A percentile compares a stretch with the other conserved stretches of the same genome.
Conservation (phyloP, 2,888 invertebrate species). For the Coleophora flavipennella region DNA sequence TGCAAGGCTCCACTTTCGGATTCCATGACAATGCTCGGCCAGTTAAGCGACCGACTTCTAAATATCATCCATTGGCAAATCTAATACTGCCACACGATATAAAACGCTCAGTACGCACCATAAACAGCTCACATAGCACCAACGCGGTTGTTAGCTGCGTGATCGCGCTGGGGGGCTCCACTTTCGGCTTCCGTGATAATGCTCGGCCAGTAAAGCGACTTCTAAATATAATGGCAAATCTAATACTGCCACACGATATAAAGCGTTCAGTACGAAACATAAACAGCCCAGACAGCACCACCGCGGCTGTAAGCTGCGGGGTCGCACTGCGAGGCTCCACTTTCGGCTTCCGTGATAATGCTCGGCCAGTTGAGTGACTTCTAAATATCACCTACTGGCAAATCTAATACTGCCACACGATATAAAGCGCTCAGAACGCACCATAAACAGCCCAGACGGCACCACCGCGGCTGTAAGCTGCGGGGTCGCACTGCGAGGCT, state of each 20-base stretch:
- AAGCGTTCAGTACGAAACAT: too few relatives aligned
- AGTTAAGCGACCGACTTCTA: too few relatives aligned
- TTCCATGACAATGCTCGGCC: conserved; percentile 63
- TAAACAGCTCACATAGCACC: background rate
- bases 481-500: background rate
- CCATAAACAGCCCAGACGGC: background rate
- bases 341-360: conserved; percentile 68
- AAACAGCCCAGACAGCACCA: conserved; percentile 77
- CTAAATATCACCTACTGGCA: too few relatives aligned
- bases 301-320: conserved; percentile 76
- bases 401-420: background rate
- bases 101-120: background rate
- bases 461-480: background rate
- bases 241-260: too few relatives aligned
- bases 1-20: conserved; percentile 58
- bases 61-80: too few relatives aligned
- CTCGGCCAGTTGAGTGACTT: too few relatives aligned
- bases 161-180: background rate
- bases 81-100: background rate
- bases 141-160: background rate
- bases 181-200: background rate
- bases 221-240: too few relatives aligned
- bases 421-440: background rate
- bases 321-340: conserved; percentile 72
- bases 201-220: background rate